Percentiles rank a stretch among this genome's conserved stretches.
phyloP scores from a whole-genome alignment of 2,797 vertebrate genomes.

The Rhodeus uyekii region DNA sequence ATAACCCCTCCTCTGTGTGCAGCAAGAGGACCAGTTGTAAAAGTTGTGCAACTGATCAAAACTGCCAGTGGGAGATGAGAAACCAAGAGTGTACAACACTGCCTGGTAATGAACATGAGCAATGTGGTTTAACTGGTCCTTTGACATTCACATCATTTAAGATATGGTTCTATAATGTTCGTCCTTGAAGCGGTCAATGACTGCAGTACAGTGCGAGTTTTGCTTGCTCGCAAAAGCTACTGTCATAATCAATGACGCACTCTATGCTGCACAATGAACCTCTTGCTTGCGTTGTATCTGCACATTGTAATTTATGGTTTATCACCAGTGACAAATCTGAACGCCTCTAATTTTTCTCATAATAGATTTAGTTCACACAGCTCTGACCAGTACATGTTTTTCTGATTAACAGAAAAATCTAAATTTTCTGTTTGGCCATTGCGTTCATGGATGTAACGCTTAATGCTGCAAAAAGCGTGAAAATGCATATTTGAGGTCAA shows the following conservation, averaged over 20 bases:
- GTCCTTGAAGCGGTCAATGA: too few relatives aligned
- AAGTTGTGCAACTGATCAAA: conserved; percentile 95
- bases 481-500: neutral
- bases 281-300: neutral
- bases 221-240: neutral
- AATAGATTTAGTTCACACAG: too few relatives aligned
- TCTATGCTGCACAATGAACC: neutral
- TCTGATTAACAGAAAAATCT: too few relatives aligned
- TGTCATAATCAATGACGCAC: neutral
- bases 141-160: neutral
- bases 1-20: conserved; percentile 91
- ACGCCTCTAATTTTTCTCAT: neutral
- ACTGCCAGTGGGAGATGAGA: conserved; percentile 96
- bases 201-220: neutral
- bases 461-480: neutral
- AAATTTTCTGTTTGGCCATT: too few relatives aligned
- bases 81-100: conserved; percentile 95
- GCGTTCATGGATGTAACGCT: too few relatives aligned
- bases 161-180: neutral
- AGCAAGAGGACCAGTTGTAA: conserved; percentile 98
- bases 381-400: too few relatives aligned
- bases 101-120: conserved; percentile 77
- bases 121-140: neutral
- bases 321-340: neutral
- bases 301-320: neutral